Conservation (phyloP, 2,888 invertebrate genomes). For the Aspidiotus destructor region DNA sequence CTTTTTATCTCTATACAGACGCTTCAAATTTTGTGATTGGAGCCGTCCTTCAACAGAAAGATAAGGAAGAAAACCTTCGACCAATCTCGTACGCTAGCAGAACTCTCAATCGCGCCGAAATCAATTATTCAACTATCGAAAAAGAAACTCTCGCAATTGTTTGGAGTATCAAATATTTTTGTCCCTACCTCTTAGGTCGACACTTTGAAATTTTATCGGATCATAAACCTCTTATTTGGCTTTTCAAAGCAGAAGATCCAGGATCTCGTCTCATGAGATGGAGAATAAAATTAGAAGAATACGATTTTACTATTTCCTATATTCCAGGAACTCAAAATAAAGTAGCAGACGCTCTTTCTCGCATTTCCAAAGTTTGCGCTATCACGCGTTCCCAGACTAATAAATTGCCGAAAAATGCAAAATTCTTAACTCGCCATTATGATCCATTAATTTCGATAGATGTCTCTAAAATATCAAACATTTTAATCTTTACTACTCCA, state of each 20-base stretch:
- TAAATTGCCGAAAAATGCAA: too few relatives aligned
- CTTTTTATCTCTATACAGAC: slow-evolving; percentile 37
- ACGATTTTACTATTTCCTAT: slow-evolving; percentile 23
- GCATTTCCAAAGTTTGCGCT: not conserved
- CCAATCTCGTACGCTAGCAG: slow-evolving; percentile 40
- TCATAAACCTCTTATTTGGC: slow-evolving; percentile 24
- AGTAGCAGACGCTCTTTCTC: slow-evolving; percentile 17
- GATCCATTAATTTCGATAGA: too few relatives aligned
- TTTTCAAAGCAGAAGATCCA: slow-evolving; percentile 13
- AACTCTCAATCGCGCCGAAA: slow-evolving; percentile 38
- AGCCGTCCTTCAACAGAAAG: slow-evolving; percentile 37
- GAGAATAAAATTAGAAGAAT: slow-evolving; percentile 29
- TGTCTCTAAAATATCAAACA: too few relatives aligned
- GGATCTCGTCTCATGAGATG: slow-evolving; percentile 16
- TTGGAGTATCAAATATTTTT: slow-evolving; percentile 38
- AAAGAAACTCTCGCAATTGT: slow-evolving; percentile 40
- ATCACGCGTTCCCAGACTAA: too few relatives aligned
- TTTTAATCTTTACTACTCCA: too few relatives aligned
- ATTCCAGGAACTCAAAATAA: slow-evolving; percentile 19
- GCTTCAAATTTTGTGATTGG: slow-evolving; percentile 38
- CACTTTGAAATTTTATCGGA: slow-evolving; percentile 36
- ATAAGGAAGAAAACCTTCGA: slow-evolving; percentile 37
- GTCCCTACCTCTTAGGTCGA: slow-evolving; percentile 37
- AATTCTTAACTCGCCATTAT: too few relatives aligned
- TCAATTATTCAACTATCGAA: slow-evolving; percentile 39